phyloP scores from a whole-genome alignment of 2,888 invertebrate genomes.

The Ochropleura plecta region DNA sequence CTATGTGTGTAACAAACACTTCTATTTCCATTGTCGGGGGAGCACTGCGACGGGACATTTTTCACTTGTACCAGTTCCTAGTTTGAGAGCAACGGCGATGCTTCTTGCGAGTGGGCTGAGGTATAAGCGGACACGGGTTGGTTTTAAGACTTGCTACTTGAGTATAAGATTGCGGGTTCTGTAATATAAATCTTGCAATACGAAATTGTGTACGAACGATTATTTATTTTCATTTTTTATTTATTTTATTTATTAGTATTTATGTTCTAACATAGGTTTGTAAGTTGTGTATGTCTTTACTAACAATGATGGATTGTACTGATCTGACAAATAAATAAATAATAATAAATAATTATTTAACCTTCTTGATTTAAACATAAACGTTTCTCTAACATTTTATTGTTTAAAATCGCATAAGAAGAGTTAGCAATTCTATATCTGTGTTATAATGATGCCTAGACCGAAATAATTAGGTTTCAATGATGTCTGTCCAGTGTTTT shows the following conservation, averaged over 20 bases:
- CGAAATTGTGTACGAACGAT: neutral
- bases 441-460: neutral
- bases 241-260: no score
- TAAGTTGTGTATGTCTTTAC: no score
- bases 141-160: neutral
- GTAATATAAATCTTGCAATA: neutral
- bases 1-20: slow-evolving; percentile 65
- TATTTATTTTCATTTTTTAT: neutral
- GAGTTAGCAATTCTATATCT: neutral
- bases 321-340: no score
- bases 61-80: slow-evolving; percentile 76
- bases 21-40: slow-evolving; percentile 71
- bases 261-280: no score
- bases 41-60: slow-evolving; percentile 75
- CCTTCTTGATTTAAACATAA: neutral
- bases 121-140: slow-evolving; percentile 3
- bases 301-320: no score
- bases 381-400: neutral
- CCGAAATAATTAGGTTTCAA: neutral
- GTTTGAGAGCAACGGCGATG: slow-evolving; percentile 75
- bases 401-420: neutral
- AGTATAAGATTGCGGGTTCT: neutral
- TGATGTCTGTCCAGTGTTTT: neutral
- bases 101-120: slow-evolving; percentile 63
- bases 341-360: neutral